Evolutionary conservation across 2,888 invertebrate species (phyloP).

Genomic region (Amphipyra tragopoginis): DNA sequence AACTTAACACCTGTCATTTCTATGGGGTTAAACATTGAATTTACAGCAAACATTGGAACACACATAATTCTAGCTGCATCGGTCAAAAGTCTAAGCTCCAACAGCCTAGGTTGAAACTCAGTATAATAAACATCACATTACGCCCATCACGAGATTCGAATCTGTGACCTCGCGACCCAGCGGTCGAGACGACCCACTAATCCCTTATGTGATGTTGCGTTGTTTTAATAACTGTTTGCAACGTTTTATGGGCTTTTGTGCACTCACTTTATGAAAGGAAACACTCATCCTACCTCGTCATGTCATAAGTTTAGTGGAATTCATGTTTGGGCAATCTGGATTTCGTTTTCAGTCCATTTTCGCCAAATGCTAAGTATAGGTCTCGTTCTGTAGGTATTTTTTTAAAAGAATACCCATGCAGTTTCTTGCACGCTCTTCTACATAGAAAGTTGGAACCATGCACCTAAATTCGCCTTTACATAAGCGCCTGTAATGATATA

Average conservation of each 20-base stretch:
- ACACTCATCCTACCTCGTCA: neutral
- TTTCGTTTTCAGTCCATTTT: no score
- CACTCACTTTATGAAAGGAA: neutral
- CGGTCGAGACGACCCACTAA: constrained; percentile 50
- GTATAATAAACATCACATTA: constrained; percentile 58
- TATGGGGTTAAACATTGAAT: neutral
- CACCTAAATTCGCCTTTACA: no score
- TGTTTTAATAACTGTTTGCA: constrained; percentile 51
- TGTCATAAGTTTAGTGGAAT: no score
- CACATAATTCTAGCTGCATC: constrained; percentile 25
- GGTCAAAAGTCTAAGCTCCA: constrained; percentile 30
- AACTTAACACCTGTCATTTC: constrained; percentile 8
- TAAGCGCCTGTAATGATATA: no score
- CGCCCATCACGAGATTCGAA: constrained; percentile 57
- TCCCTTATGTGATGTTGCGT: constrained; percentile 54
- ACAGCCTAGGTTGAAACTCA: constrained; percentile 28
- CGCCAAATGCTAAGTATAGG: no score
- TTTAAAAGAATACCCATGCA: no score
- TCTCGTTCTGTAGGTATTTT: no score
- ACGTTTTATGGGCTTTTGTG: constrained; percentile 45
- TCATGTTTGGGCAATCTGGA: no score
- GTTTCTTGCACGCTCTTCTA: no score
- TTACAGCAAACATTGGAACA: constrained; percentile 22
- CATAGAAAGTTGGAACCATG: no score
- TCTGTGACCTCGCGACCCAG: constrained; percentile 52